phyloP scores from a whole-genome alignment of 1,140 invertebrate genomes.

The Drosophila tristis region DNA sequence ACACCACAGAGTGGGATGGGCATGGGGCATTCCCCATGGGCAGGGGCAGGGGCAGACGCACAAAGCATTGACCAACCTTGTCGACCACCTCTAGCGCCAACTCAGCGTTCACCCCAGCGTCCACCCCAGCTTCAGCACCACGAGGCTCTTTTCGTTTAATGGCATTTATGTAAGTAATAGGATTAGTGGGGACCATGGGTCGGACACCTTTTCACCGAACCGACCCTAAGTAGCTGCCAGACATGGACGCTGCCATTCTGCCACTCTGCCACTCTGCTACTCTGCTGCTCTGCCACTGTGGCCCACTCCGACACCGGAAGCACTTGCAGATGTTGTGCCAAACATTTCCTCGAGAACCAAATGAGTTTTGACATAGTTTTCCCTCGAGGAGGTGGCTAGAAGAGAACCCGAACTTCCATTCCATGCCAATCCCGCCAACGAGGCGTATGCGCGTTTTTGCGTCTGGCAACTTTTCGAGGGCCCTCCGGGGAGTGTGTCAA shows the following conservation, averaged over 20 bases:
- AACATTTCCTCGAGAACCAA: slow-evolving; percentile 20
- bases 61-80: not conserved
- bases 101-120: not conserved
- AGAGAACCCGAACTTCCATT: not conserved
- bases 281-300: not conserved
- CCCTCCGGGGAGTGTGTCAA: slow-evolving; percentile 37
- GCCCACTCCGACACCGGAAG: slow-evolving; percentile 15
- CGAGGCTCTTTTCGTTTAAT: slow-evolving; percentile 43
- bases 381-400: slow-evolving; percentile 2
- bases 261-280: not conserved
- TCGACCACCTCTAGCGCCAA: not conserved
- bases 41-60: slow-evolving; percentile 4
- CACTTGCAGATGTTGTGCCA: slow-evolving; percentile 33
- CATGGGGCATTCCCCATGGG: no score
- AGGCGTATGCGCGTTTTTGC: slow-evolving; percentile 7
- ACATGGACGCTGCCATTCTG: slow-evolving; percentile 5
- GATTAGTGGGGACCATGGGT: slow-evolving; percentile 48
- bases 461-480: slow-evolving; percentile 27
- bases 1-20: not conserved
- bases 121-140: not conserved
- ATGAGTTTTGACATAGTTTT: slow-evolving; percentile 53
- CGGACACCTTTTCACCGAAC: slow-evolving; percentile 32
- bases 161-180: slow-evolving; percentile 58
- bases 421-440: not conserved
- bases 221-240: slow-evolving; percentile 20